A percentile compares a stretch with the other conserved stretches of the same genome.
Evolutionary conservation across 2,888 invertebrate genomes (phyloP).

Genomic region (Onchidella celtica): DNA sequence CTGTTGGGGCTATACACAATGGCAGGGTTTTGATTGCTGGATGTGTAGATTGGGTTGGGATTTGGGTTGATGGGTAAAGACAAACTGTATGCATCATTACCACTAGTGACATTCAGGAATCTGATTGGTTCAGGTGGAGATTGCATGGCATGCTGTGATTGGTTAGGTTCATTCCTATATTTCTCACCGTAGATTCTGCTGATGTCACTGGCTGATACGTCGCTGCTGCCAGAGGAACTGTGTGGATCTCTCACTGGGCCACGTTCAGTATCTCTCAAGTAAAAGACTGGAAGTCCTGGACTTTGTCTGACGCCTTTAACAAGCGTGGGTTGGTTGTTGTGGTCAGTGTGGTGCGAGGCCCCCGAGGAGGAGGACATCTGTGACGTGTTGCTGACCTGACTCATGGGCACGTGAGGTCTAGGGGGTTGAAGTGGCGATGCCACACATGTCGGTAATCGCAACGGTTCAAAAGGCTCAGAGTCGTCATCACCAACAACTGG

Average conservation of each 20-base stretch:
- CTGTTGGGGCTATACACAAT: too few relatives aligned
- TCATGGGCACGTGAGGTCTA: background rate
- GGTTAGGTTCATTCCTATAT: background rate
- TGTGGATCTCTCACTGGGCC: too few relatives aligned
- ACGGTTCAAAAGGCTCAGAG: background rate
- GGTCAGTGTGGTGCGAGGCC: background rate
- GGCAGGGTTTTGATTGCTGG: background rate
- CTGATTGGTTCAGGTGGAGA: background rate
- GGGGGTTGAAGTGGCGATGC: background rate
- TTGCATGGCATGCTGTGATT: background rate
- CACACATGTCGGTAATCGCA: background rate
- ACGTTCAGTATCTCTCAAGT: too few relatives aligned
- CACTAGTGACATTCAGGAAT: conserved; percentile 2
- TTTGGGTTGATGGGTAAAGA: background rate
- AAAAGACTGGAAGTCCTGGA: too few relatives aligned
- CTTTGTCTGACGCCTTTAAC: too few relatives aligned
- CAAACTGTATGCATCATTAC: background rate
- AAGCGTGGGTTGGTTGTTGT: too few relatives aligned
- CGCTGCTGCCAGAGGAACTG: too few relatives aligned
- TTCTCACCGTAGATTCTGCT: background rate
- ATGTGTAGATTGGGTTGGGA: background rate
- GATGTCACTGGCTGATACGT: too few relatives aligned
- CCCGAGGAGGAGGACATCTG: background rate
- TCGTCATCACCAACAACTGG: background rate
- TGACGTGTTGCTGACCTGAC: background rate